phyloP scores from a whole-genome alignment of 2,888 invertebrate genomes.

The Boloria selene region DNA sequence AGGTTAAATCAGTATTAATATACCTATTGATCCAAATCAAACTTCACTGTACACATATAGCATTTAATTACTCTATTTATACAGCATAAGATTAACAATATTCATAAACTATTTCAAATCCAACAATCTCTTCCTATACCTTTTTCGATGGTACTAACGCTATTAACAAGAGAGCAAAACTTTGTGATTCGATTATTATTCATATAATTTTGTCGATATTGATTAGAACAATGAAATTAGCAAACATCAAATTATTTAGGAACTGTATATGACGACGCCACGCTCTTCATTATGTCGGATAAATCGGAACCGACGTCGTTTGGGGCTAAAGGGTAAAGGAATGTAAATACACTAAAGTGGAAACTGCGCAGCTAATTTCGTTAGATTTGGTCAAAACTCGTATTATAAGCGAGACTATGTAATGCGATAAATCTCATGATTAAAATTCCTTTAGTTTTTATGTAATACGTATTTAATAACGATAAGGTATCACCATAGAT shows the following conservation, averaged over 20 bases:
- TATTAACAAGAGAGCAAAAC: slow-evolving; percentile 80
- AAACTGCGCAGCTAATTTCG: slow-evolving; percentile 33
- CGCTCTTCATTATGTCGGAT: slow-evolving; percentile 5
- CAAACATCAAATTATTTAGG: slow-evolving; percentile 61
- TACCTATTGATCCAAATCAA: slow-evolving; percentile 75
- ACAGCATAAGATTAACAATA: slow-evolving; percentile 82
- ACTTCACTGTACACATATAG: slow-evolving; percentile 79
- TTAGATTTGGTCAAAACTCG: slow-evolving; percentile 31
- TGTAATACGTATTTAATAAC: slow-evolving; percentile 61
- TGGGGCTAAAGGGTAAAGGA: neutral
- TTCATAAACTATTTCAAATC: slow-evolving; percentile 83
- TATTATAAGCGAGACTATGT: slow-evolving; percentile 40
- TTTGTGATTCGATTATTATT: slow-evolving; percentile 59
- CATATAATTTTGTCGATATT: slow-evolving; percentile 51
- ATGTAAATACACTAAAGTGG: neutral
- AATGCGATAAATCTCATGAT: slow-evolving; percentile 51
- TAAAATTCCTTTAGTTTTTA: slow-evolving; percentile 61
- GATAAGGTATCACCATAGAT: slow-evolving; percentile 66
- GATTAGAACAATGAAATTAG: slow-evolving; percentile 55
- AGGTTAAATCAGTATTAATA: slow-evolving; percentile 54
- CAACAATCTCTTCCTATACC: slow-evolving; percentile 81
- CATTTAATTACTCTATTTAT: slow-evolving; percentile 82
- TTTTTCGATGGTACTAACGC: slow-evolving; percentile 77
- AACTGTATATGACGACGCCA: slow-evolving; percentile 53
- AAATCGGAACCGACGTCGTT: slow-evolving; percentile 5